phyloP scores from a whole-genome alignment of 2,888 invertebrate species.

The Acronicta aceris region DNA sequence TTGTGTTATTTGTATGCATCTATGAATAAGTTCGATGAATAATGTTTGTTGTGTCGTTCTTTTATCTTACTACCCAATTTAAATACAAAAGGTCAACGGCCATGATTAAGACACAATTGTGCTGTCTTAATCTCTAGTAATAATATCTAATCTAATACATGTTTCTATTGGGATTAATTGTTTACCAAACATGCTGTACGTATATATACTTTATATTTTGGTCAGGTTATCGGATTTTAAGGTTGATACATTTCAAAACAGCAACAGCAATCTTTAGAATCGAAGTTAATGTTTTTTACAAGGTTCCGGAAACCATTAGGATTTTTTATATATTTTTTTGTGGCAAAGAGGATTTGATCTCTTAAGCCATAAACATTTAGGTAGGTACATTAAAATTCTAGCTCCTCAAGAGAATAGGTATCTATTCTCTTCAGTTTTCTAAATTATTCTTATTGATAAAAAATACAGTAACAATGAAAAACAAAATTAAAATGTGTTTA shows the following conservation, averaged over 20 bases:
- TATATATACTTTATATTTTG: background rate
- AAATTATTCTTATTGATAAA: constrained; percentile 5
- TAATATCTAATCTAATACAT: background rate
- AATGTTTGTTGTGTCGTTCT: constrained; percentile 2
- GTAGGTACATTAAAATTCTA: too few species aligned
- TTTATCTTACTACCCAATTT: constrained; percentile 37
- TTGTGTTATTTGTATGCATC: background rate
- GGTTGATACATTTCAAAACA: background rate
- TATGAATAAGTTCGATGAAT: background rate
- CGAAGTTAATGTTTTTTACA: background rate
- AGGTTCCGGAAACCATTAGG: background rate
- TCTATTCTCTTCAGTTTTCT: background rate
- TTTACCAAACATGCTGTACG: constrained; percentile 23
- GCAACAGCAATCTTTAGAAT: background rate
- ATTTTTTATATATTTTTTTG: background rate
- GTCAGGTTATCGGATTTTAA: background rate
- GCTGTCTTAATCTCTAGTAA: constrained; percentile 50
- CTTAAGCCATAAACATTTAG: too few species aligned
- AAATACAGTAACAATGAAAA: background rate
- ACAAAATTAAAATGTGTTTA: too few species aligned
- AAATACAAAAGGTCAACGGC: constrained; percentile 48
- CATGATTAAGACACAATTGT: constrained; percentile 38
- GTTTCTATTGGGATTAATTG: constrained; percentile 23
- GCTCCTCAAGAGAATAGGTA: too few species aligned
- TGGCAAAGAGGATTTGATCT: background rate